Conservation (phyloP, 2,888 invertebrate genomes). For the Melinopterus prodromus region DNA sequence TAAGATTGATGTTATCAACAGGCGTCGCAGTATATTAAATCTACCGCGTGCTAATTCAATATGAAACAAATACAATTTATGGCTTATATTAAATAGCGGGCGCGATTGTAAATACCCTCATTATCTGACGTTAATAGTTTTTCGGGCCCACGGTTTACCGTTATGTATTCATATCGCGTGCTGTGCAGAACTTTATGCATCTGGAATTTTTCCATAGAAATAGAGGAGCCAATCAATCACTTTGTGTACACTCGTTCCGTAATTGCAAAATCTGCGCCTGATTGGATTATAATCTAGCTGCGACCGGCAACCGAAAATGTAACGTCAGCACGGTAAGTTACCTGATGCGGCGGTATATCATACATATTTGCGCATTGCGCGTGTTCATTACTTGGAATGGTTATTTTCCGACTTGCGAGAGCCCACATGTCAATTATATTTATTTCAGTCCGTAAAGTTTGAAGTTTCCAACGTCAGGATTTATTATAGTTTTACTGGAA, state of each 20-base stretch:
- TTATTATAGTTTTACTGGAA: background rate
- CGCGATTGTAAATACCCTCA: background rate
- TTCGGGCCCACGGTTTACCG: background rate
- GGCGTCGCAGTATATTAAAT: background rate
- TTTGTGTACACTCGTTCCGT: background rate
- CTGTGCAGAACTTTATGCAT: background rate
- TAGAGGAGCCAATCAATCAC: background rate
- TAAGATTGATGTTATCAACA: background rate
- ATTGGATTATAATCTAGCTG: background rate
- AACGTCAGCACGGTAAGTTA: background rate
- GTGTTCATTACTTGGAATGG: background rate
- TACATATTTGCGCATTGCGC: background rate
- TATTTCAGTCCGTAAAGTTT: background rate
- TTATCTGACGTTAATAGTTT: background rate
- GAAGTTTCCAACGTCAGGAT: background rate
- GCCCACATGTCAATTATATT: background rate
- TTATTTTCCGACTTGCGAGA: background rate
- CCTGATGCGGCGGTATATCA: background rate
- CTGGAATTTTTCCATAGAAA: background rate
- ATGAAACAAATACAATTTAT: background rate
- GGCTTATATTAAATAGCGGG: background rate
- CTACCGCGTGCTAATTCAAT: background rate
- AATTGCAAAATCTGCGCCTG: background rate
- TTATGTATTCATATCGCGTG: background rate
- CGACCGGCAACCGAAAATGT: background rate